A percentile compares a stretch with the other conserved stretches of the same genome.
Evolutionary conservation across 2,888 invertebrate species (phyloP).

Genomic region (Morpho achilles): DNA sequence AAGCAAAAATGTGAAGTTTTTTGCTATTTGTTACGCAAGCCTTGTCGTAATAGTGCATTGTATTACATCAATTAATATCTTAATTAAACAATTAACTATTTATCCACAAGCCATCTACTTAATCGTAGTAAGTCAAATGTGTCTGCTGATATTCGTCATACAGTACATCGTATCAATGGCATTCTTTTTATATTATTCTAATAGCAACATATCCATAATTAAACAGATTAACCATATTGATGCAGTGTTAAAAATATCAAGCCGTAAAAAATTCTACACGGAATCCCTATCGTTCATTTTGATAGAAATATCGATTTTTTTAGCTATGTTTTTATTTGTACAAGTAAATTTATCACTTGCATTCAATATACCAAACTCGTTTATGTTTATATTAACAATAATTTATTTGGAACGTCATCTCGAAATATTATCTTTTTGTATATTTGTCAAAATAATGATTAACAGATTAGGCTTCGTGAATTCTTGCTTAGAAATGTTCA

Average conservation of each 20-base stretch:
- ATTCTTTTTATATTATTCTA: constrained; percentile 1
- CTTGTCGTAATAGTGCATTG: constrained; percentile 21
- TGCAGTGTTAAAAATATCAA: constrained; percentile 14
- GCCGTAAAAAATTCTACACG: constrained; percentile 1
- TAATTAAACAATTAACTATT: not conserved
- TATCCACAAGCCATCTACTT: not conserved
- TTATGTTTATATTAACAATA: constrained; percentile 5
- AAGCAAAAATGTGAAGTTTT: constrained; percentile 36
- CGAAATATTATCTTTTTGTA: constrained; percentile 35
- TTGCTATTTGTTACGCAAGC: constrained; percentile 29
- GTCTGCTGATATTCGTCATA: not conserved
- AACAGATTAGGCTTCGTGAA: constrained; percentile 43
- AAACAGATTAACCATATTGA: constrained; percentile 20
- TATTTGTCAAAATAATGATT: constrained; percentile 40
- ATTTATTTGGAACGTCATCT: constrained; percentile 18
- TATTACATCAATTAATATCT: constrained; percentile 9
- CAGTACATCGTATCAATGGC: constrained; percentile 14
- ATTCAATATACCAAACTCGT: not conserved
- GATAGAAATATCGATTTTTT: constrained; percentile 8
- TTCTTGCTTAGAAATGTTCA: constrained; percentile 41
- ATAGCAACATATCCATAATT: constrained; percentile 8
- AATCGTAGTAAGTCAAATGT: not conserved
- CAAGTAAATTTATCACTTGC: not conserved
- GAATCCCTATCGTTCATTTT: constrained; percentile 2
- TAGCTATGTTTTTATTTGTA: constrained; percentile 1